Evolutionary conservation across 2,888 invertebrate species (phyloP).

Genomic region (Tetheella fluctuosa): DNA sequence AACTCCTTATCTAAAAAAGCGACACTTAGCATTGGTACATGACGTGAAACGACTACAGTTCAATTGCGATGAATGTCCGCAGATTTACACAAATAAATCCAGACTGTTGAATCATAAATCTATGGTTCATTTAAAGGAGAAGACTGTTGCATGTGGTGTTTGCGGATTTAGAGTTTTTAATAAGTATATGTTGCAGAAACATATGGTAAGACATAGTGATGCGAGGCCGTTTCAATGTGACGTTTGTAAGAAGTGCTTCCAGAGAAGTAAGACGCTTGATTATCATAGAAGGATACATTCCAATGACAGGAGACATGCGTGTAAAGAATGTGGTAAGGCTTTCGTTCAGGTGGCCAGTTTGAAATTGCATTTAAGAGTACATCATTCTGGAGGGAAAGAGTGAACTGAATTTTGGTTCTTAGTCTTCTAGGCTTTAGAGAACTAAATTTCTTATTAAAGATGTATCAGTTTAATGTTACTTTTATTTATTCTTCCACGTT

Average conservation of each 20-base stretch:
- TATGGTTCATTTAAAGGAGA: conserved; percentile 66
- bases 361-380: conserved; percentile 81
- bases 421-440: too few relatives aligned
- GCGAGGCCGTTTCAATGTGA: conserved; percentile 80
- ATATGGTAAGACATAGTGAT: conserved; percentile 83
- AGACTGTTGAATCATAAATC: conserved; percentile 58
- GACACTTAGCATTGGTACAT: conserved; percentile 65
- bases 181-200: conserved; percentile 75
- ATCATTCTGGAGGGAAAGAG: conserved; percentile 58
- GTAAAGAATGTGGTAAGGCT: conserved; percentile 78
- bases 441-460: too few relatives aligned
- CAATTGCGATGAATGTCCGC: conserved; percentile 61
- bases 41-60: conserved; percentile 62
- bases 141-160: conserved; percentile 58
- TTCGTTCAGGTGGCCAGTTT: conserved; percentile 84
- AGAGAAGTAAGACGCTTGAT: conserved; percentile 79
- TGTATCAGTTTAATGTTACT: too few relatives aligned
- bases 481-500: too few relatives aligned
- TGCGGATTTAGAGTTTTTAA: conserved; percentile 70
- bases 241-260: conserved; percentile 77
- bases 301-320: conserved; percentile 77
- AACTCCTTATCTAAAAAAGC: conserved; percentile 59
- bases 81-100: conserved; percentile 57
- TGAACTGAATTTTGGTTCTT: conserved; percentile 16
- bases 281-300: conserved; percentile 83